Evolutionary conservation across 2,113 vertebrate genomes (phyloP).

Genomic region (Origma solitaria): DNA sequence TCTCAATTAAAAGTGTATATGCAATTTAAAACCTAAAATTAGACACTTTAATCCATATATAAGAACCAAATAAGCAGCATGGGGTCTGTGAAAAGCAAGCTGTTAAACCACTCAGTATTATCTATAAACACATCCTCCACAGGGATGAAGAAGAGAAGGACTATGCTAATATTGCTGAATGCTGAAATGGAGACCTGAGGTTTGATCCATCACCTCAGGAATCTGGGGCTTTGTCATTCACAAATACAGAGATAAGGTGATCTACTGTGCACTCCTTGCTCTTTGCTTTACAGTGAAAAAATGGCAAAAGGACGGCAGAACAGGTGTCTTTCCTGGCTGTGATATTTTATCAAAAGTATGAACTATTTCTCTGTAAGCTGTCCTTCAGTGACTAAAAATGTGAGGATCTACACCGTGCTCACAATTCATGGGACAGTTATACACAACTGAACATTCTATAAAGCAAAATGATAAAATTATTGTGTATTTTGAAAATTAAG

Average conservation of each 20-base stretch:
- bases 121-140: background rate
- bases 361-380: background rate
- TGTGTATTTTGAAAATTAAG: background rate
- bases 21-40: background rate
- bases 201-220: background rate
- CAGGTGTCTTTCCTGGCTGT: background rate
- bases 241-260: background rate
- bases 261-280: background rate
- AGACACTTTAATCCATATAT: background rate
- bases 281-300: background rate
- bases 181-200: background rate
- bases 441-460: background rate
- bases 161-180: background rate
- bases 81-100: background rate
- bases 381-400: background rate
- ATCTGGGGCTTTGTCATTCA: background rate
- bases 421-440: background rate
- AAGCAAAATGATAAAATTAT: background rate
- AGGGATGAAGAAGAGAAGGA: background rate
- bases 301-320: background rate
- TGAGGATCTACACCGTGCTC: fast-evolving
- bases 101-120: background rate
- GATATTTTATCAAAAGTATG: background rate
- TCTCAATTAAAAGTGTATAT: background rate
- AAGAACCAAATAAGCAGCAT: background rate